Conservation (phyloP, 2,113 vertebrate genomes). For the Zeus faber region DNA sequence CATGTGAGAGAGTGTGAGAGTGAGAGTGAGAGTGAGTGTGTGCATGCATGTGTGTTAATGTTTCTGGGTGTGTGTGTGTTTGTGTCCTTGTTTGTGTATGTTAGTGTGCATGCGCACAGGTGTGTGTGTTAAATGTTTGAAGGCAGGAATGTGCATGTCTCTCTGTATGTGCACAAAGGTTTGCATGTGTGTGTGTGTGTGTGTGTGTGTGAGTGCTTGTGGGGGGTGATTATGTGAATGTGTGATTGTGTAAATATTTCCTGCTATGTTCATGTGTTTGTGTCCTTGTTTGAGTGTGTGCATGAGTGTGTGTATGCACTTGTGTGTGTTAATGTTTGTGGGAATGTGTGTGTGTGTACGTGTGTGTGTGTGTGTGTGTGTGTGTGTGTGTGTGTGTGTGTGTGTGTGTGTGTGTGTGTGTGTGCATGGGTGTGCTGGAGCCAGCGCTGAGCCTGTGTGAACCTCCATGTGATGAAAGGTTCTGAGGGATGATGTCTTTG, state of each 20-base stretch:
- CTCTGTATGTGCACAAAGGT: constrained; percentile 22
- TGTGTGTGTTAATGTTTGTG: constrained; percentile 5
- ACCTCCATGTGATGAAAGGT: neutral
- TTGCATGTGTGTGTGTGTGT: constrained; percentile 34
- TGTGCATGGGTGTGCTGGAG: neutral
- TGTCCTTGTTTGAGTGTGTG: constrained; percentile 12
- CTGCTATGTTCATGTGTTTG: constrained; percentile 33
- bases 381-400: constrained; percentile 14
- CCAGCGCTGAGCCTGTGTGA: neutral
- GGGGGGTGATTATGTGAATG: neutral
- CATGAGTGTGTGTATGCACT: neutral
- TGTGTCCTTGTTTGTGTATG: constrained; percentile 28
- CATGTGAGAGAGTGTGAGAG: constrained; percentile 8
- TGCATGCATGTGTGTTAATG: constrained; percentile 8
- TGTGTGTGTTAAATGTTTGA: constrained; percentile 6
- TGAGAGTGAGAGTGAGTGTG: constrained; percentile 10
- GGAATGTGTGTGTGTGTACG: constrained; percentile 5
- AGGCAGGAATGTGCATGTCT: constrained; percentile 3
- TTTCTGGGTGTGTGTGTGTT: constrained; percentile 47
- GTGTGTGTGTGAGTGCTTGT: neutral
- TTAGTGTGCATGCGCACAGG: neutral
- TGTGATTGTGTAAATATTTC: constrained; percentile 7
- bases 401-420: constrained; percentile 8
- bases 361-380: constrained; percentile 2
- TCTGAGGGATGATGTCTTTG: constrained; percentile 42